Base-by-base conservation (phyloP, 2,888 invertebrate species). In the Dryococelus australis region DNA sequence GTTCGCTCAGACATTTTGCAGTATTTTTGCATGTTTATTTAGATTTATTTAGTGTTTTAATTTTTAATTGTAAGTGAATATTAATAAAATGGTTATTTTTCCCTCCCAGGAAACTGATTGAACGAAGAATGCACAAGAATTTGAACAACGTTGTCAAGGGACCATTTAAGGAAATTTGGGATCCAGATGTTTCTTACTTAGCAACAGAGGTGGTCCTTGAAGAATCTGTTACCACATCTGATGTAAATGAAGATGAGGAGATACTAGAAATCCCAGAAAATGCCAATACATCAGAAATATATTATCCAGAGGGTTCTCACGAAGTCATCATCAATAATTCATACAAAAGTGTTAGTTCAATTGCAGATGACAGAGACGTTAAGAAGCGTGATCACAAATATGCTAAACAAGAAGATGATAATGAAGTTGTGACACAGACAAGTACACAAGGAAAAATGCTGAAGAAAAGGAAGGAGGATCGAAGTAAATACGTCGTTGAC, bases 131-230 rank as follows among this genome's bases (percentile, higher is more conserved):
- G 65, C 65, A 65, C 65, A 65, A 65, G 10, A 65, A 65, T n/a
- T 65, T 65, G n/a, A 65, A 65, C 65, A n/a, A n/a, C 8, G 6
- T 8, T 24, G 65, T 20, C 65, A 65, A 24, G 8, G 65, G 24
- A n/a, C 24, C 65, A n/a, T 65, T 65, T 24, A 65, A 65, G 65
- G 65, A 65, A 65, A 65, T 65, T 65, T 65, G 65, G 65, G 65
- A 65, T 24, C 8, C 65, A 8, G 65, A 65, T 16, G 65, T 65
- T 20, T 65, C 65, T 16, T 65, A 65, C 65, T 65, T 65, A 24
- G 20, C 65, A 6, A 65, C 65, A 65, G 65, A 65, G n/a, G 65
- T 65, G 65, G 65, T 65, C 8, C 65, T 65, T 9, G 65, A 65
- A 65, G 65, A 65, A 24, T 65, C 65, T 16, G 65, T 65, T 16